Conservation (phyloP, 2,797 vertebrate species). For the Adelosebastes latens region DNA sequence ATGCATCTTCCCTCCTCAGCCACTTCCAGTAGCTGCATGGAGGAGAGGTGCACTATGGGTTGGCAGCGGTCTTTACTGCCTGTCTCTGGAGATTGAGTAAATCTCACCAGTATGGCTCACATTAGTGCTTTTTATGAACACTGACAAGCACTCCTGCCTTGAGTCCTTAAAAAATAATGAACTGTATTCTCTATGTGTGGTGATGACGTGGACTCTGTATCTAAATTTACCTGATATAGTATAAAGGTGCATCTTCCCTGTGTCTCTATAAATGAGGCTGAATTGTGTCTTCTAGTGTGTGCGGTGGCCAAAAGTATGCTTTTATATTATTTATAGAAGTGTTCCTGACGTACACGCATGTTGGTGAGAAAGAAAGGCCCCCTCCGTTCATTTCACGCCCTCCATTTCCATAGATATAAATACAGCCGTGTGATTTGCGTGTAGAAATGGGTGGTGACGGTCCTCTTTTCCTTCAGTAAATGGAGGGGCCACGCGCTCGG, state of each 20-base stretch:
- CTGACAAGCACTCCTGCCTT: constrained; percentile 9
- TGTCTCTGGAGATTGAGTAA: constrained; percentile 19
- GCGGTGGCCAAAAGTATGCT: constrained; percentile 13
- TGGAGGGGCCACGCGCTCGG: constrained; percentile 6
- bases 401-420: constrained; percentile 22
- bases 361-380: constrained; percentile 14
- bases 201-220: neutral
- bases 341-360: neutral
- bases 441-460: constrained; percentile 37
- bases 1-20: constrained; percentile 24
- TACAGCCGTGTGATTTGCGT: constrained; percentile 33
- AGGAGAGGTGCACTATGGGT: constrained; percentile 17
- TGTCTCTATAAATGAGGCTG: constrained; percentile 13
- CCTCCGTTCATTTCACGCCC: constrained; percentile 6
- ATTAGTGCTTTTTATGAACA: constrained; percentile 40
- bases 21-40: constrained; percentile 13
- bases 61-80: constrained; percentile 24
- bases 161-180: constrained; percentile 37
- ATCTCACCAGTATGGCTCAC: constrained; percentile 34
- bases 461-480: constrained; percentile 21
- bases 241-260: neutral
- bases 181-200: constrained; percentile 5
- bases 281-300: constrained; percentile 17
- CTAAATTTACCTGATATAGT: constrained; percentile 12
- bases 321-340: constrained; percentile 37